Percentiles rank a stretch among this genome's conserved stretches.
Conservation (phyloP, 2,797 vertebrate species). For the Eulemur mongoz region DNA sequence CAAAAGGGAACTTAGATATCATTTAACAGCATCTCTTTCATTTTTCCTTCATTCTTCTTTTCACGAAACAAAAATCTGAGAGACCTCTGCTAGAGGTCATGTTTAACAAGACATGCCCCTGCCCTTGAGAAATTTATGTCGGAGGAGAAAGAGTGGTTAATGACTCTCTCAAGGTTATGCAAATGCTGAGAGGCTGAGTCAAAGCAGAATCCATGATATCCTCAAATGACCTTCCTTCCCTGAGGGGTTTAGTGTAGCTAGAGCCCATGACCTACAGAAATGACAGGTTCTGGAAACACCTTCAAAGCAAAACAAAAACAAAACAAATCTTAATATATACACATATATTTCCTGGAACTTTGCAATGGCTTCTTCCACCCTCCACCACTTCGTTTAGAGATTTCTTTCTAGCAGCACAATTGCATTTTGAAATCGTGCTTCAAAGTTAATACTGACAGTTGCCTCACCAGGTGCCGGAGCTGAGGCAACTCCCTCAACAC, state of each 20-base stretch:
- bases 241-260: not conserved
- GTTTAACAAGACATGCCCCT: not conserved
- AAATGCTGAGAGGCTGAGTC: not conserved
- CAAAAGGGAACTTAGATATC: not conserved
- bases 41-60: not conserved
- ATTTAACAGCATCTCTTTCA: not conserved
- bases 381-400: not conserved
- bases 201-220: not conserved
- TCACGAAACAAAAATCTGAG: not conserved
- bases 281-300: not conserved
- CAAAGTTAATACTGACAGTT: not conserved
- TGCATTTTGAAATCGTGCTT: slow-evolving; percentile 29
- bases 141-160: not conserved
- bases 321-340: not conserved
- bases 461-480: not conserved
- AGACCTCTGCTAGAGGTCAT: not conserved
- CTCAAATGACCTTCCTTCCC: not conserved
- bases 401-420: not conserved
- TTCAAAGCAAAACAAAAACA: not conserved
- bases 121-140: not conserved
- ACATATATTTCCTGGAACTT: not conserved
- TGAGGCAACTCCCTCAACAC: not conserved
- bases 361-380: not conserved
- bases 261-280: not conserved
- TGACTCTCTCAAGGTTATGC: not conserved